These are phyloP conservation scores for Pocillopora meandrina DNA, from an alignment of 92 coral and sea anemone genomes.

Conservation along the genomic window DNA sequence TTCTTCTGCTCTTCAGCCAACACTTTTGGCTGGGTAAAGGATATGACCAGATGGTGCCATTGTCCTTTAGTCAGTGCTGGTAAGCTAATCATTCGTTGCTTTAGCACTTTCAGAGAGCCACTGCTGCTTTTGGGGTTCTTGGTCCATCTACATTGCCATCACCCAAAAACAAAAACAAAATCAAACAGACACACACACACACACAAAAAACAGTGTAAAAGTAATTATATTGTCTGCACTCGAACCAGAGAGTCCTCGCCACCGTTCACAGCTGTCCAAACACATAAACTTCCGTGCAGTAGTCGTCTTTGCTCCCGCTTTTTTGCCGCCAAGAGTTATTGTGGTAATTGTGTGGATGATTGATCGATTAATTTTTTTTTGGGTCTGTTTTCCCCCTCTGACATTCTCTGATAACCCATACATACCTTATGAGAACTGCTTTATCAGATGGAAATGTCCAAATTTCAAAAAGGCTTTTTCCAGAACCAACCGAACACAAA, in stretches of 20 bases:
- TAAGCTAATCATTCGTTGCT: slow-evolving; percentile 59
- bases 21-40: slow-evolving; percentile 62
- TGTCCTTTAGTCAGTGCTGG: slow-evolving; percentile 80
- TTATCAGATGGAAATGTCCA: slow-evolving; percentile 70
- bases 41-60: slow-evolving; percentile 92
- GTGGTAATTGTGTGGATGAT: too few relatives aligned
- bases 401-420: background rate
- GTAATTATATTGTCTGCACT: background rate
- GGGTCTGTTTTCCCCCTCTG: too few relatives aligned
- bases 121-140: slow-evolving; percentile 67
- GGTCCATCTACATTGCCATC: slow-evolving; percentile 67
- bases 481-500: slow-evolving; percentile 84
- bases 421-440: slow-evolving; percentile 41
- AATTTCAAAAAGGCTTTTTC: slow-evolving; percentile 80
- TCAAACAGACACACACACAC: too few relatives aligned
- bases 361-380: too few relatives aligned
- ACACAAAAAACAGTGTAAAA: too few relatives aligned
- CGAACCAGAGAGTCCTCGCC: background rate
- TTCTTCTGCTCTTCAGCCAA: slow-evolving; percentile 18
- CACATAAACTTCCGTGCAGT: too few relatives aligned
- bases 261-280: too few relatives aligned
- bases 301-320: background rate
- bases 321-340: too few relatives aligned
- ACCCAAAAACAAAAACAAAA: background rate
- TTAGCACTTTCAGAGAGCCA: slow-evolving; percentile 49